phyloP scores from a whole-genome alignment of 2,888 invertebrate genomes.

The Subacronicta megacephala region DNA sequence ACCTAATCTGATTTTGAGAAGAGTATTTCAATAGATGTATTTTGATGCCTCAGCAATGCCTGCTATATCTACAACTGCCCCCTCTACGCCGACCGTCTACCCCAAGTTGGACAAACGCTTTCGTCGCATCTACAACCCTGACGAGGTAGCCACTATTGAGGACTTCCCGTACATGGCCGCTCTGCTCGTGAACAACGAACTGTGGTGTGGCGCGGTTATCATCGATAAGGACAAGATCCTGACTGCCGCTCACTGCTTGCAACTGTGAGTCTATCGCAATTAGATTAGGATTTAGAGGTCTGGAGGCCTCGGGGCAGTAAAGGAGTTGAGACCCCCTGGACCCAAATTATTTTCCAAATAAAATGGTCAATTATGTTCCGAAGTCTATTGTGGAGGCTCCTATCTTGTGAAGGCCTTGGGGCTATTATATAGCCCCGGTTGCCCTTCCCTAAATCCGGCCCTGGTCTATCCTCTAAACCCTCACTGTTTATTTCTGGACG shows the following conservation, averaged over 20 bases:
- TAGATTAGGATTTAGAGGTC: too few species aligned
- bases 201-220: slow-evolving; percentile 83
- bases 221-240: slow-evolving; percentile 72
- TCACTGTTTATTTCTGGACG: too few species aligned
- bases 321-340: too few species aligned
- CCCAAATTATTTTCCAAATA: too few species aligned
- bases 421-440: too few species aligned
- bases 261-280: slow-evolving; percentile 72
- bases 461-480: too few species aligned
- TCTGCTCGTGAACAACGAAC: slow-evolving; percentile 75
- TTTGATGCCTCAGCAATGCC: slow-evolving; percentile 5
- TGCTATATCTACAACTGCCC: slow-evolving; percentile 26
- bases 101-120: slow-evolving; percentile 72
- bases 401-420: too few species aligned
- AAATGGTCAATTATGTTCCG: too few species aligned
- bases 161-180: slow-evolving; percentile 81
- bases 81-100: slow-evolving; percentile 22
- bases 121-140: slow-evolving; percentile 82
- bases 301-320: too few species aligned
- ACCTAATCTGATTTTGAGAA: too few species aligned
- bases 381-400: too few species aligned
- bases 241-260: slow-evolving; percentile 84
- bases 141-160: slow-evolving; percentile 71
- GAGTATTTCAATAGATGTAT: not conserved
- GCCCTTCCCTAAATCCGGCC: too few species aligned